Conservation (phyloP, 2,888 invertebrate species). For the Brachycybe producta region DNA sequence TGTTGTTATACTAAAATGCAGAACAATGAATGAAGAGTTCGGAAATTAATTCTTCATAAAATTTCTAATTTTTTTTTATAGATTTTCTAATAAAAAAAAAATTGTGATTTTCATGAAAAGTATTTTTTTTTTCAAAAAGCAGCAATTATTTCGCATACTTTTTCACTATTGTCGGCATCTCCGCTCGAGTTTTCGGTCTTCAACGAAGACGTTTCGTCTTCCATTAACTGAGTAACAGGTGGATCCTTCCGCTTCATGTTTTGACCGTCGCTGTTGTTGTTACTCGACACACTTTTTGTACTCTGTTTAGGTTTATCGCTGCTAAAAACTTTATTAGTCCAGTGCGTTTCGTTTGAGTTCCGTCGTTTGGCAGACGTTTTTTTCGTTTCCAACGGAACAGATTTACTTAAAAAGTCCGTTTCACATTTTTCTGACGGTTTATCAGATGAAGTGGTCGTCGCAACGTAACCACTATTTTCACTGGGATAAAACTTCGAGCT, state of each 20-base stretch:
- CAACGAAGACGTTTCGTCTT: slow-evolving; percentile 56
- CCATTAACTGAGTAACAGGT: slow-evolving; percentile 25
- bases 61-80: too few relatives aligned
- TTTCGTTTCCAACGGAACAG: neutral
- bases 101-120: too few relatives aligned
- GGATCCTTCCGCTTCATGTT: neutral
- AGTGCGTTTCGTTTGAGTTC: neutral
- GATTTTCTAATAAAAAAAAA: too few relatives aligned
- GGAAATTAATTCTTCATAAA: too few relatives aligned
- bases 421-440: too few relatives aligned
- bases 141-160: slow-evolving; percentile 13
- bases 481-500: too few relatives aligned
- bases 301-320: slow-evolving; percentile 22
- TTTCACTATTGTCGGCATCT: slow-evolving; percentile 38
- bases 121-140: neutral
- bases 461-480: too few relatives aligned
- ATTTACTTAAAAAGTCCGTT: too few relatives aligned
- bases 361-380: neutral
- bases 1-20: too few relatives aligned
- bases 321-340: too few relatives aligned
- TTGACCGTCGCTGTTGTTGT: slow-evolving; percentile 22
- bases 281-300: slow-evolving; percentile 20
- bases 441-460: too few relatives aligned
- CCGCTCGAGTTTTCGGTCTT: slow-evolving; percentile 54
- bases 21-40: too few relatives aligned